Conservation (phyloP, 2,113 vertebrate genomes). For the Egretta garzetta region DNA sequence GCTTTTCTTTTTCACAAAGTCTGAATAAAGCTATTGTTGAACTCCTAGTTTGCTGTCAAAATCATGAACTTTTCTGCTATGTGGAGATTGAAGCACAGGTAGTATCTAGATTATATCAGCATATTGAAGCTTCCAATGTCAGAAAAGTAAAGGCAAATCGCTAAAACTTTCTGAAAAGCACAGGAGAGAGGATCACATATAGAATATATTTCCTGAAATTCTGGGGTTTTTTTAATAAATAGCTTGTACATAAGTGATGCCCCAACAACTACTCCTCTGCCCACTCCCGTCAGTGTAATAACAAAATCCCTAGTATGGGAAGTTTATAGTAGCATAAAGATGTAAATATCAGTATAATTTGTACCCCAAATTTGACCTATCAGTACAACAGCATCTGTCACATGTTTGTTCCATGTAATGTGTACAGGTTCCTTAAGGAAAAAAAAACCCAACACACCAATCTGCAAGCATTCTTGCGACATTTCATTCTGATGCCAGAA, state of each 20-base stretch:
- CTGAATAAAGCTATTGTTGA: not conserved
- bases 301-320: not conserved
- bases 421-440: not conserved
- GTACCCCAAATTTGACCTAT: not conserved
- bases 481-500: not conserved
- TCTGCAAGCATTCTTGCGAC: not conserved
- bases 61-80: not conserved
- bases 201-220: not conserved
- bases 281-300: not conserved
- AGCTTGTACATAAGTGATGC: not conserved
- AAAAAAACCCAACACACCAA: not conserved
- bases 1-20: not conserved
- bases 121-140: not conserved
- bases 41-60: not conserved
- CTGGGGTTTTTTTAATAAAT: not conserved
- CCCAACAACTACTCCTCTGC: not conserved
- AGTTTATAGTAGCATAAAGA: not conserved
- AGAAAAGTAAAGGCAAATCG: not conserved
- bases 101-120: not conserved
- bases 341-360: not conserved
- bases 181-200: not conserved
- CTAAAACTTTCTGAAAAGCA: not conserved
- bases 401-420: not conserved
- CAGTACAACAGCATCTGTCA: not conserved
- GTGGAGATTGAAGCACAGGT: not conserved